Percentiles rank a stretch among this genome's conserved stretches.
Conservation (phyloP, 1,140 invertebrate species). For the Euschistus heros region DNA sequence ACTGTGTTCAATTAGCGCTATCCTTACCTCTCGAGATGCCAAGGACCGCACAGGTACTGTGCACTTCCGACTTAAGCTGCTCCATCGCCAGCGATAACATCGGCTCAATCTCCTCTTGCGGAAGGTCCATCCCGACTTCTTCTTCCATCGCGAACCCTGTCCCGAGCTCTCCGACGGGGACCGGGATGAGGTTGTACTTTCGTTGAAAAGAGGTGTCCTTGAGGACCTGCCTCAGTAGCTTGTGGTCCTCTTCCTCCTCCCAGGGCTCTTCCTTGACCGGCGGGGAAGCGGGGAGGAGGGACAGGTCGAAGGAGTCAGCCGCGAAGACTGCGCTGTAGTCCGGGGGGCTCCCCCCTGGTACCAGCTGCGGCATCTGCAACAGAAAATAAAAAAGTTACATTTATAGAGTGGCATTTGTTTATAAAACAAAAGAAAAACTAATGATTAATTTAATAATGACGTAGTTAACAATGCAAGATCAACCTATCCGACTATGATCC, state of each 20-base stretch:
- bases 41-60: constrained; percentile 68
- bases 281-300: constrained; percentile 36
- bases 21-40: constrained; percentile 75
- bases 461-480: too few relatives aligned
- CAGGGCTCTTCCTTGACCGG: constrained; percentile 27
- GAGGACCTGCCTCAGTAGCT: constrained; percentile 64
- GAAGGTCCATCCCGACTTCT: constrained; percentile 46
- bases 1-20: not conserved
- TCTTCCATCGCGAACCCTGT: constrained; percentile 44
- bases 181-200: constrained; percentile 64
- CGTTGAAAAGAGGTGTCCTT: constrained; percentile 73
- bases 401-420: too few relatives aligned
- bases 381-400: not conserved
- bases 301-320: constrained; percentile 58
- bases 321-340: constrained; percentile 50
- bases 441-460: too few relatives aligned
- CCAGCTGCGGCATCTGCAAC: constrained; percentile 71
- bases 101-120: constrained; percentile 66
- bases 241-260: constrained; percentile 38
- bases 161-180: constrained; percentile 46
- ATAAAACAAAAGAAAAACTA: too few relatives aligned
- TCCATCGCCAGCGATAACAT: constrained; percentile 75
- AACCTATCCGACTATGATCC: too few relatives aligned
- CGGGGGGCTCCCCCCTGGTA: constrained; percentile 55
- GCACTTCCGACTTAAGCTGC: constrained; percentile 71